Base-by-base conservation (phyloP, 2,888 invertebrate genomes). In the Drosophila atripex region DNA sequence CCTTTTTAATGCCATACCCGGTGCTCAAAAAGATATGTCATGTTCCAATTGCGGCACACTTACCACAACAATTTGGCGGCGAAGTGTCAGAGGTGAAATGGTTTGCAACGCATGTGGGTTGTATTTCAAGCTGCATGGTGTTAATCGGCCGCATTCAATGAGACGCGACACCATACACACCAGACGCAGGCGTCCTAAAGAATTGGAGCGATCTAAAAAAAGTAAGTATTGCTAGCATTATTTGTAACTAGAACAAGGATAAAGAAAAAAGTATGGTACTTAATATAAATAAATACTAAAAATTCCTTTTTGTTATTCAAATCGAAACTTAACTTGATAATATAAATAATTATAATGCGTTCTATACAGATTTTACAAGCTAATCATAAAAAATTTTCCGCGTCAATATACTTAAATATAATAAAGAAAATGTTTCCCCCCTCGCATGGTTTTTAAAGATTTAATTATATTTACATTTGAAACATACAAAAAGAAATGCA, bases 91-190 rank as follows among this genome's bases (percentile, higher is more conserved):
- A 88, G 99, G 99, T 2, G 98, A 99, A 93, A 98, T 99, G 94
- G 99, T 99, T 66, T 99, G 99, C 92, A 99, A 99, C 92, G 99
- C 99, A 41, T 99, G 99, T 91, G 99, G 99, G 0, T 94, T 99
- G 38, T 99, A 99, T 93, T 99, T 95, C 93, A 99, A 99, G 92
- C 93, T 99, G 80, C 99, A 99, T 92, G 97, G 97, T 75, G 95
- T 98, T 56, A 97, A 97, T 92, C 94, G 98, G 68, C 98, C 98
- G 23, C 94, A 97, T 80, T 97, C 98, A 64, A 99, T 99, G 98
- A 94, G 98, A 84, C 96, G 98, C 86, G 98, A 98, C 91, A 98
- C 98, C 45, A 98, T 99, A 85, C 98, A 98, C 92, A 98, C 98
- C 63, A 93, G 98, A 72, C 96, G 98, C 91, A 94, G 98, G 82